These are phyloP conservation scores for Gryllus bimaculatus DNA, from an alignment of 1,140 invertebrate genomes.

Conservation along the genomic window DNA sequence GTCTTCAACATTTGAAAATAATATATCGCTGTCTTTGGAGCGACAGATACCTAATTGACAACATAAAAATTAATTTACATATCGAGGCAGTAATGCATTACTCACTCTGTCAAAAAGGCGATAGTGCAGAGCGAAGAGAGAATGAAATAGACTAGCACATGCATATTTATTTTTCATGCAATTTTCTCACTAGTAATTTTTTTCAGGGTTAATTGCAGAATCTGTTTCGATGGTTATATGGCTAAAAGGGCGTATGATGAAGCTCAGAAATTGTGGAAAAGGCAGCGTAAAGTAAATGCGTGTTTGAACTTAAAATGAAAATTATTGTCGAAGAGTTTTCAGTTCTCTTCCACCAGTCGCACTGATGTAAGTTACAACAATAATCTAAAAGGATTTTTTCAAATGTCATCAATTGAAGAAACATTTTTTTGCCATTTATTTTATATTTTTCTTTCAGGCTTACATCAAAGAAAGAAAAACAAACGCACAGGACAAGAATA, in stretches of 20 bases:
- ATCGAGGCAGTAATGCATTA: too few species aligned
- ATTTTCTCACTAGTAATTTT: too few species aligned
- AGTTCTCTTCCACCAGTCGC: background rate
- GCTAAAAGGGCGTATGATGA: background rate
- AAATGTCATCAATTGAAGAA: too few species aligned
- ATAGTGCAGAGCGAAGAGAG: too few species aligned
- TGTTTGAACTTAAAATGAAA: background rate
- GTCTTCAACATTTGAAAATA: too few species aligned
- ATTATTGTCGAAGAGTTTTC: background rate
- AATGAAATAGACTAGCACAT: too few species aligned
- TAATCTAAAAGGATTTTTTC: too few species aligned
- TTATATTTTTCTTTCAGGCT: background rate
- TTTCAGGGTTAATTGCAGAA: background rate
- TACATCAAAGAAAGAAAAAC: background rate
- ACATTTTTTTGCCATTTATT: background rate
- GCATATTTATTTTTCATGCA: too few species aligned
- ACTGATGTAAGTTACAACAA: background rate
- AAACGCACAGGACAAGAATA: background rate
- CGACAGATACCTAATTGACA: too few species aligned
- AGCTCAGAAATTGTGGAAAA: background rate
- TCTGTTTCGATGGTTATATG: background rate
- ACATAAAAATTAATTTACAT: too few species aligned
- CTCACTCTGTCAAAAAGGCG: too few species aligned
- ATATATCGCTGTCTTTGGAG: too few species aligned
- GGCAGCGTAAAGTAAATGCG: background rate